phyloP scores from a whole-genome alignment of 2,888 invertebrate genomes.

The Adineta ricciae region DNA sequence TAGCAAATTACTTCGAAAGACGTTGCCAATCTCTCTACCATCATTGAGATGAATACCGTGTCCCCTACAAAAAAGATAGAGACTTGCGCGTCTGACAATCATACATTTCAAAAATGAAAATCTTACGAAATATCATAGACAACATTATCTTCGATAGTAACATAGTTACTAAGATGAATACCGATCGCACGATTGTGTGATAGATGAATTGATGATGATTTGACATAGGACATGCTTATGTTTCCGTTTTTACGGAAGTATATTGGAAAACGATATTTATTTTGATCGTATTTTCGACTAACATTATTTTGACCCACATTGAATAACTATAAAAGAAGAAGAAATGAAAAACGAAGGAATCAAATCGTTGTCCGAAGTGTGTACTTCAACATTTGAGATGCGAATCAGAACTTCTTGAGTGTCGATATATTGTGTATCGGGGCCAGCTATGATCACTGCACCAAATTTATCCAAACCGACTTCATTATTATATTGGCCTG shows the following conservation, averaged over 20 bases:
- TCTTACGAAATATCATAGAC: slow-evolving; percentile 28
- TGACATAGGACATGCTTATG: slow-evolving; percentile 41
- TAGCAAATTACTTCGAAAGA: slow-evolving; percentile 28
- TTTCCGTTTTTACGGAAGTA: slow-evolving; percentile 45
- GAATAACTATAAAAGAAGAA: background rate
- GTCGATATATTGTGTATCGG: background rate
- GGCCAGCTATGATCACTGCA: slow-evolving; percentile 38
- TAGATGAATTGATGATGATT: slow-evolving; percentile 41
- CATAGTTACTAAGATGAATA: slow-evolving; percentile 42
- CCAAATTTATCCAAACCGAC: slow-evolving; percentile 45
- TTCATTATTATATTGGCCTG: slow-evolving; percentile 44
- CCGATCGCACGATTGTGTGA: slow-evolving; percentile 46
- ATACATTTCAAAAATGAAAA: background rate
- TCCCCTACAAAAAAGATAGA: background rate
- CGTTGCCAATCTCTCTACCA: slow-evolving; percentile 34
- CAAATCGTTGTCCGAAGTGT: too few relatives aligned
- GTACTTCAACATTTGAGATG: slow-evolving; percentile 28
- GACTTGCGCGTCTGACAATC: too few relatives aligned
- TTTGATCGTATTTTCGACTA: too few relatives aligned
- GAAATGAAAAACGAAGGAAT: too few relatives aligned
- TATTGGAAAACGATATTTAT: slow-evolving; percentile 45
- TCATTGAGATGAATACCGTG: slow-evolving; percentile 35
- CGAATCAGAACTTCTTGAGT: slow-evolving; percentile 7
- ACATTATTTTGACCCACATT: slow-evolving; percentile 31
- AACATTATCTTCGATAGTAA: slow-evolving; percentile 38